phyloP scores from a whole-genome alignment of 2,888 invertebrate species.

The Ochlodes sylvanus region DNA sequence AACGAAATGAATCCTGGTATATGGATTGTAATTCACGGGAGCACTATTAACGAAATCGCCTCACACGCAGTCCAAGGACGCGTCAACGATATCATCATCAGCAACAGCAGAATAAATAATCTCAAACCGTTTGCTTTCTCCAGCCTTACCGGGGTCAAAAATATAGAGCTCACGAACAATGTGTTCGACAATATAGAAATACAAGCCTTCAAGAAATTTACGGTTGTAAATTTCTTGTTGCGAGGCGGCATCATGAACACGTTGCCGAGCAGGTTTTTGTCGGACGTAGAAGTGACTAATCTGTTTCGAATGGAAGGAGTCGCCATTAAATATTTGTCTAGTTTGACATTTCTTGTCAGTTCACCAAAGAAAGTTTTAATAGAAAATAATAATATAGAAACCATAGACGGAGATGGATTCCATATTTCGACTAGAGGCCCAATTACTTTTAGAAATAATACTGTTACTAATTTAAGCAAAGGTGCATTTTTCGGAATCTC shows the following conservation, averaged over 20 bases:
- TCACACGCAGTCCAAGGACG: conserved; percentile 89
- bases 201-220: conserved; percentile 92
- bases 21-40: conserved; percentile 77
- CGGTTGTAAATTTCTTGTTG: conserved; percentile 87
- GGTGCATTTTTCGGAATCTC: conserved; percentile 87
- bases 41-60: conserved; percentile 81
- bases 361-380: conserved; percentile 87
- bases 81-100: conserved; percentile 88
- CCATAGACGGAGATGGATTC: conserved; percentile 88
- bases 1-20: conserved; percentile 87
- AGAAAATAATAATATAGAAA: conserved; percentile 84
- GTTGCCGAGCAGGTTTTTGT: conserved; percentile 89
- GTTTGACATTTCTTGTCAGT: conserved; percentile 88
- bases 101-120: conserved; percentile 85
- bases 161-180: conserved; percentile 87
- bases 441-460: conserved; percentile 88
- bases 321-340: conserved; percentile 86
- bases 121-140: conserved; percentile 91
- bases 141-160: conserved; percentile 87
- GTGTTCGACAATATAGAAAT: conserved; percentile 86
- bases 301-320: conserved; percentile 88
- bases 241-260: conserved; percentile 85
- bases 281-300: conserved; percentile 89
- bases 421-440: conserved; percentile 86
- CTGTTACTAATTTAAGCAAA: conserved; percentile 81